These are phyloP conservation scores for Sardina pilchardus DNA, from an alignment of 2,113 vertebrate species.

Conservation along the genomic window DNA sequence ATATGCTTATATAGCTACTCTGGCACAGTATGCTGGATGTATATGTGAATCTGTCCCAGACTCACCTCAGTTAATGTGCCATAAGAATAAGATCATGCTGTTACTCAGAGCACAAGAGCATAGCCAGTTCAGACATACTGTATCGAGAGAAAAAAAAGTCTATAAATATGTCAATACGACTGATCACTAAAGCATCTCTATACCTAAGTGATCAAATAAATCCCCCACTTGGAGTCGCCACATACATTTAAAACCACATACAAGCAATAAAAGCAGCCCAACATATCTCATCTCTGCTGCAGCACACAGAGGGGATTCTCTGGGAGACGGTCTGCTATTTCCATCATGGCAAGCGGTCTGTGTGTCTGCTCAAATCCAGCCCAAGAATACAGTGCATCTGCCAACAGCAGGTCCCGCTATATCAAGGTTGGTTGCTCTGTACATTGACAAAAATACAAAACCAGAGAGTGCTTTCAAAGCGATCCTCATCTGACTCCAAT, in stretches of 20 bases:
- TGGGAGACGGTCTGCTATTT: not conserved
- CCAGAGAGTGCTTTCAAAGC: not conserved
- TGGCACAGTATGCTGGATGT: not conserved
- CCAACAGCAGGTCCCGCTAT: slow-evolving; percentile 1
- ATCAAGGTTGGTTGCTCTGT: slow-evolving; percentile 7
- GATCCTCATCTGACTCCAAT: not conserved
- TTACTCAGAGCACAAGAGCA: not conserved
- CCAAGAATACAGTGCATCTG: not conserved
- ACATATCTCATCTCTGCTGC: not conserved
- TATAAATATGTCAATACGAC: not conserved
- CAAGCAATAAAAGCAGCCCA: slow-evolving; percentile 1
- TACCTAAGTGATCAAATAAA: not conserved
- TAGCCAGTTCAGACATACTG: not conserved
- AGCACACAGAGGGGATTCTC: not conserved
- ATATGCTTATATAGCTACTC: not conserved
- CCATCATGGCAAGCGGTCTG: slow-evolving; percentile 8
- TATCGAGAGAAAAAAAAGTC: not conserved
- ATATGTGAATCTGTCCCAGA: not conserved
- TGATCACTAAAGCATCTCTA: not conserved
- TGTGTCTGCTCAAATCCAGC: not conserved
- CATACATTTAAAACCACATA: not conserved
- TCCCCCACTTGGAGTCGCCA: not conserved
- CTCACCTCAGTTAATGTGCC: not conserved
- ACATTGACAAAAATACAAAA: slow-evolving; percentile 17
- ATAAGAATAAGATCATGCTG: not conserved